Base-by-base conservation (phyloP, 1,140 invertebrate species). In the Drosophila ambigua region DNA sequence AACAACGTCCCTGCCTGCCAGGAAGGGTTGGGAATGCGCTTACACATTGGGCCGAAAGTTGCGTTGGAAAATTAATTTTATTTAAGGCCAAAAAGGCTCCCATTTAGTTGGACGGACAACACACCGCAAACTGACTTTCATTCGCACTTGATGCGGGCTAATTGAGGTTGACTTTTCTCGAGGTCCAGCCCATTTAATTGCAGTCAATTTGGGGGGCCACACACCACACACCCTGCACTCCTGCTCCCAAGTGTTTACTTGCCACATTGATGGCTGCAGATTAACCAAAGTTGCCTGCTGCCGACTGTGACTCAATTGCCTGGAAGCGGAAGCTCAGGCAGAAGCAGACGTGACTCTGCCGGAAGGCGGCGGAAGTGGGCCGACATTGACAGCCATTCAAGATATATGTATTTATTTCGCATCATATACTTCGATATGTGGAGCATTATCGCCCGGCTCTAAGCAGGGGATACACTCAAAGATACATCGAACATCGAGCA, bases 91-190 rank as follows among this genome's bases (percentile, higher is more conserved):
- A 69, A 75, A 67, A 71, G 26, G 26, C 26, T 4, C 61, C 58
- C 55, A 49, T 53, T 58, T 71, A 31, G 55, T 7, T n/a, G 45
- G 24, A 11, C 8, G 13, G 9, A 7, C 48, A 20, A 20, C 20
- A 31, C 31, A 48, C 72, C 58, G 57, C 52, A 52, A 57, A 43
- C 69, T 80, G 61, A 85, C 77, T 77, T 84, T 77, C 55, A 79
- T 81, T 71, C 64, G 60, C 68, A 74, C 65, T 87, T 59, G 66
- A 72, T 60, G 62, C 39, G 55, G 67, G 41, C 76, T 85, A 85
- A 87, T 85, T 87, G 74, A 62, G 48, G 44, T 57, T 28, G 69
- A 82, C 44, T 48, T 45, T 16, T 49, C 59, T 24, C 48, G 23
- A 16, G 11, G 39, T 65, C 31, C 53, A 44, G 48, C 9, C 50